Evolutionary conservation across 2,888 invertebrate species (phyloP).

Genomic region (Phortica okadai): DNA sequence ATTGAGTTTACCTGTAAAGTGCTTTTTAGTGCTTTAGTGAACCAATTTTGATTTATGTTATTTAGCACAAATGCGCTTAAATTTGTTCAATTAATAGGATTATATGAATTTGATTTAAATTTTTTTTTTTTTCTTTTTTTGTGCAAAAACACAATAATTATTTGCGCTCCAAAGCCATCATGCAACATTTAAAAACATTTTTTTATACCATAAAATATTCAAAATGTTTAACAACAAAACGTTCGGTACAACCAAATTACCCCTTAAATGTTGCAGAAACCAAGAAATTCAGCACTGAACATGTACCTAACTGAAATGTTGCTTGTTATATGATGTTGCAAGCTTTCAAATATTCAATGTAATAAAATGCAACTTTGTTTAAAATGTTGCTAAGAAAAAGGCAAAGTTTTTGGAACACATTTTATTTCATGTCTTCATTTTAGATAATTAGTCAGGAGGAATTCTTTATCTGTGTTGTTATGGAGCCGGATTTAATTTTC

Average conservation of each 20-base stretch:
- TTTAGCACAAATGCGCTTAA: conserved; percentile 11
- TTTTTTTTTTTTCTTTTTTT: neutral
- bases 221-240: neutral
- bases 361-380: neutral
- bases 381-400: neutral
- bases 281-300: neutral
- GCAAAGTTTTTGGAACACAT: too few species aligned
- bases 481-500: too few species aligned
- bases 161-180: neutral
- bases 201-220: neutral
- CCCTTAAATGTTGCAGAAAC: conserved; percentile 3
- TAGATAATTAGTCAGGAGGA: too few species aligned
- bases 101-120: neutral
- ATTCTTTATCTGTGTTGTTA: too few species aligned
- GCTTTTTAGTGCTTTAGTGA: neutral
- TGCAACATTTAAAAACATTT: neutral
- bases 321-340: neutral
- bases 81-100: conserved; percentile 23
- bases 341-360: neutral
- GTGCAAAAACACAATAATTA: neutral
- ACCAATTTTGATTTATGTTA: conserved; percentile 10
- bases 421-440: too few species aligned
- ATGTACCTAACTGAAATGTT: neutral
- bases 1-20: neutral
- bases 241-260: neutral